A percentile compares a stretch with the other conserved stretches of the same genome.
Evolutionary conservation across 1,140 invertebrate genomes (phyloP).

Genomic region (Leptinotarsa texana): DNA sequence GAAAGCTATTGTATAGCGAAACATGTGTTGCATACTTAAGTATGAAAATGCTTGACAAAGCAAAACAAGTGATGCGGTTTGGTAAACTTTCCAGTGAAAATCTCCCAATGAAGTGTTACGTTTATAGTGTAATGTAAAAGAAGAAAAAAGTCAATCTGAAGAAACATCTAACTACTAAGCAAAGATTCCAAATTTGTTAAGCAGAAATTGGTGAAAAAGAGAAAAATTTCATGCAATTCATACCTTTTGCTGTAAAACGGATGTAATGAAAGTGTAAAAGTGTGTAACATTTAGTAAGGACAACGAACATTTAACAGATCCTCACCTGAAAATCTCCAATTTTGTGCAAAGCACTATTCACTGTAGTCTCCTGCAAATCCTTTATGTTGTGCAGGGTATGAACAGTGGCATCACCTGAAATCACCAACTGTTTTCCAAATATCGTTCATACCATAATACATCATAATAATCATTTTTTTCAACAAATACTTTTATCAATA

Average conservation of each 20-base stretch:
- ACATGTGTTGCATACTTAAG: too few relatives aligned
- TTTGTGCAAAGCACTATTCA: constrained; percentile 63
- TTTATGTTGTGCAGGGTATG: constrained; percentile 55
- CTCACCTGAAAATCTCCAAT: constrained; percentile 65
- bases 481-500: too few relatives aligned
- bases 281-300: constrained; percentile 23
- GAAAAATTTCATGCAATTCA: constrained; percentile 19
- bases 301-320: not conserved
- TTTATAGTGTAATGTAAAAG: constrained; percentile 2
- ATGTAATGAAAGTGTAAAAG: constrained; percentile 26
- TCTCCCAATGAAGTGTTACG: too few relatives aligned
- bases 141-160: constrained; percentile 1
- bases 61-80: too few relatives aligned
- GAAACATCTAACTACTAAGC: too few relatives aligned
- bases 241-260: constrained; percentile 24
- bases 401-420: constrained; percentile 48
- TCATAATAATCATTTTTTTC: too few relatives aligned
- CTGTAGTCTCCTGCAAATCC: constrained; percentile 60
- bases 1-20: too few relatives aligned
- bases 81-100: too few relatives aligned
- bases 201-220: not conserved
- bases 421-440: not conserved
- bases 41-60: too few relatives aligned
- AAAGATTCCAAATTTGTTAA: not conserved
- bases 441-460: too few relatives aligned